A percentile compares a stretch with the other conserved stretches of the same genome.
Evolutionary conservation across 2,797 vertebrate species (phyloP).

Genomic region (Pangasius sanitwongsei): DNA sequence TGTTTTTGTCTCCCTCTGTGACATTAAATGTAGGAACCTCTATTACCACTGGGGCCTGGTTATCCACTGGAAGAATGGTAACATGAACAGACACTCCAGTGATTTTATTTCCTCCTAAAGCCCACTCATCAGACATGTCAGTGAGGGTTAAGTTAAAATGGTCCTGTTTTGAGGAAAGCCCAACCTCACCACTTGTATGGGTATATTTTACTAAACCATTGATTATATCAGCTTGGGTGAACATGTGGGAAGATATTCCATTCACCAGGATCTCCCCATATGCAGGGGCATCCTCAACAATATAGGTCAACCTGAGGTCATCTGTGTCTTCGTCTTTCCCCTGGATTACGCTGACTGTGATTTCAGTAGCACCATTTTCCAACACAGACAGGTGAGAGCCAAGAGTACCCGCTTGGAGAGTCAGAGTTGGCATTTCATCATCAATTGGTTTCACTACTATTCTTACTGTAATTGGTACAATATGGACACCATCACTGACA

Average conservation of each 20-base stretch:
- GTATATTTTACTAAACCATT: slow-evolving; percentile 87
- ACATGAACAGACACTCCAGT: slow-evolving; percentile 83
- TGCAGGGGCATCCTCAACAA: slow-evolving; percentile 82
- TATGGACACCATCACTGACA: slow-evolving; percentile 87
- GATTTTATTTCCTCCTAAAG: slow-evolving; percentile 79
- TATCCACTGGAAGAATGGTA: slow-evolving; percentile 91
- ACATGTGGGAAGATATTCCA: slow-evolving; percentile 80
- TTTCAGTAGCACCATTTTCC: slow-evolving; percentile 89
- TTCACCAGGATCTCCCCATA: slow-evolving; percentile 85
- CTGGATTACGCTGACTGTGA: slow-evolving; percentile 86
- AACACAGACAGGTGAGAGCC: slow-evolving; percentile 88
- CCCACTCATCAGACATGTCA: slow-evolving; percentile 90
- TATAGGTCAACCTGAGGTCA: slow-evolving; percentile 89
- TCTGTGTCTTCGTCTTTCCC: slow-evolving; percentile 84
- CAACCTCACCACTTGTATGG: slow-evolving; percentile 90
- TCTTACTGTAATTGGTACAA: slow-evolving; percentile 85
- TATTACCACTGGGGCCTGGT: slow-evolving; percentile 83
- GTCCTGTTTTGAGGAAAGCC: slow-evolving; percentile 79
- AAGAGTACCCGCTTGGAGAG: slow-evolving; percentile 80
- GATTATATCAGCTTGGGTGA: slow-evolving; percentile 89
- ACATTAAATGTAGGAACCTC: slow-evolving; percentile 82
- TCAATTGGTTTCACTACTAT: slow-evolving; percentile 83
- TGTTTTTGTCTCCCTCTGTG: slow-evolving; percentile 82
- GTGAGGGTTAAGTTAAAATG: slow-evolving; percentile 91
- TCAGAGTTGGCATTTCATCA: slow-evolving; percentile 79